These are phyloP conservation scores for Jacana jacana DNA, from an alignment of 2,113 vertebrate species.

Conservation along the genomic window DNA sequence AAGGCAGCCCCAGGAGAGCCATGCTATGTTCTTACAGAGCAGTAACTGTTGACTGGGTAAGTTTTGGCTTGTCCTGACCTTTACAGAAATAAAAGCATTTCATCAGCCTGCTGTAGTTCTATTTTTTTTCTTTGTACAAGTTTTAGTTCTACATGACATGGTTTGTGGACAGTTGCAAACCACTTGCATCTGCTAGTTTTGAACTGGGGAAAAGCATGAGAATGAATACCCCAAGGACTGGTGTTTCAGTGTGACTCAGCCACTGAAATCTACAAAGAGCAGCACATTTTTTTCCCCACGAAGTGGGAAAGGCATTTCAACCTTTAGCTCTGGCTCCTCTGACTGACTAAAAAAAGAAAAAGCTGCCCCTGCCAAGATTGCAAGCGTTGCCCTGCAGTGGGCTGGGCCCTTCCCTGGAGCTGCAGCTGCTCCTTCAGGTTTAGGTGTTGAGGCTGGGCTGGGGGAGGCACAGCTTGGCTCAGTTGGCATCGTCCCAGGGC, in stretches of 20 bases:
- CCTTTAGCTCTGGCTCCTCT: neutral
- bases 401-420: neutral
- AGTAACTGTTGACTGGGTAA: neutral
- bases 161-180: neutral
- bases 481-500: no score
- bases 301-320: neutral
- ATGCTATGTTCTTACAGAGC: neutral
- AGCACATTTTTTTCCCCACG: no score
- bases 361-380: neutral
- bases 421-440: neutral
- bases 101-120: rapidly evolving
- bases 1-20: neutral
- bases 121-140: neutral
- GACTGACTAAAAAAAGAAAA: neutral
- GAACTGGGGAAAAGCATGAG: neutral
- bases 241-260: neutral
- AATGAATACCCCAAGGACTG: neutral
- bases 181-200: neutral
- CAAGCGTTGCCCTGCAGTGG: neutral
- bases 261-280: neutral
- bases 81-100: slow-evolving; percentile 14
- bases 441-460: rapidly evolving
- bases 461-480: neutral
- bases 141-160: neutral
- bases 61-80: neutral